Conservation (phyloP, 2,888 invertebrate genomes). For the Microctonus hyperodae region DNA sequence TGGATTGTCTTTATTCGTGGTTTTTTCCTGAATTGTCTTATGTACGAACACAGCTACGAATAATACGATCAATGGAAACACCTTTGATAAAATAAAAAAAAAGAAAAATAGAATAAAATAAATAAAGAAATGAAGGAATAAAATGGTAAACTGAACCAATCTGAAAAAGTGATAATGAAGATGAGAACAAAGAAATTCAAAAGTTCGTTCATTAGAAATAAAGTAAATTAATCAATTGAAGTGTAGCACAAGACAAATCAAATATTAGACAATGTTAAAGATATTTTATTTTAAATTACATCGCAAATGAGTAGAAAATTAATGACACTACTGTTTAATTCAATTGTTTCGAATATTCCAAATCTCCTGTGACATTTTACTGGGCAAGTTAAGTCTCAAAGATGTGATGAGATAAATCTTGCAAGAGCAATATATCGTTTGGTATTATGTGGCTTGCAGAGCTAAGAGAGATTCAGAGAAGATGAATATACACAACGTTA, state of each 20-base stretch:
- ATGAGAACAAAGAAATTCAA: conserved; percentile 9
- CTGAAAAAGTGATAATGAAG: conserved; percentile 7
- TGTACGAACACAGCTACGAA: not conserved
- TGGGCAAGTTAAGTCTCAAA: not conserved
- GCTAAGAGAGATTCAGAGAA: not conserved
- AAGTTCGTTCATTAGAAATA: not conserved
- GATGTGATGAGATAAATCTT: not conserved
- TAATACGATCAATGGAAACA: conserved; percentile 17
- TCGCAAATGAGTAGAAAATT: not conserved
- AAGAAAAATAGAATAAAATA: conserved; percentile 4
- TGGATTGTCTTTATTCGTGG: conserved; percentile 11
- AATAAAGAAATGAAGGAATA: not conserved
- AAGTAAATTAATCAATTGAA: conserved; percentile 1
- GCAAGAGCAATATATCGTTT: conserved; percentile 4
- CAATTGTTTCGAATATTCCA: not conserved
- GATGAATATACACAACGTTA: not conserved
- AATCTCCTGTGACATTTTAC: not conserved
- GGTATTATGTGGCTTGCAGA: not conserved
- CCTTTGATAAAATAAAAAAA: not conserved
- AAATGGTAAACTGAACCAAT: not conserved
- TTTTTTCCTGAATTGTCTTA: conserved; percentile 13
- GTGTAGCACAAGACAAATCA: not conserved
- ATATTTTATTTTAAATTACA: not conserved
- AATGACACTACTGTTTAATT: not conserved
- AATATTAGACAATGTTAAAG: not conserved